Conservation (phyloP, 1,140 invertebrate species). For the Sesamia nonagrioides region DNA sequence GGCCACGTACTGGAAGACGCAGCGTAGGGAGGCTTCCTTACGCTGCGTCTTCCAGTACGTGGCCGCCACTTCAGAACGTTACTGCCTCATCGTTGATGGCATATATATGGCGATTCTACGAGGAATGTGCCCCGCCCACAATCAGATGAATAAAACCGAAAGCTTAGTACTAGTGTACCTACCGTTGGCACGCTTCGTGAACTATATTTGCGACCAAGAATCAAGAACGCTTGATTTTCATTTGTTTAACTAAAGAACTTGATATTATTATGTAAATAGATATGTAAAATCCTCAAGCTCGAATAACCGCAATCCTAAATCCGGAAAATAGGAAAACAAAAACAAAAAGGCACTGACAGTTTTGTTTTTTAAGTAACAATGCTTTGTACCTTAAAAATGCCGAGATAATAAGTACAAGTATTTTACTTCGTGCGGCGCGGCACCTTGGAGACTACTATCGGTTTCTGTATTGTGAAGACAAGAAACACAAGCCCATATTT, state of each 20-base stretch:
- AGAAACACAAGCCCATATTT: too few species aligned
- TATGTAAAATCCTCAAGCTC: background rate
- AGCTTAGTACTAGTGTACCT: too few species aligned
- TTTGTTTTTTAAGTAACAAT: constrained; percentile 66
- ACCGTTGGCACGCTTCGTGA: too few species aligned
- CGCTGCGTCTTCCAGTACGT: too few species aligned
- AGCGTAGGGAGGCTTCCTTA: too few species aligned
- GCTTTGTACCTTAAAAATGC: constrained; percentile 60
- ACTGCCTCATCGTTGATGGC: too few species aligned
- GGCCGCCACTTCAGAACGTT: too few species aligned
- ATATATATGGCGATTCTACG: too few species aligned
- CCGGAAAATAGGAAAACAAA: constrained; percentile 53
- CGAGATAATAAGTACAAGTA: constrained; percentile 63
- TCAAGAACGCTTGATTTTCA: background rate
- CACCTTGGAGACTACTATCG: constrained; percentile 53
- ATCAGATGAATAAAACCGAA: too few species aligned
- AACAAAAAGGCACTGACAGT: constrained; percentile 47
- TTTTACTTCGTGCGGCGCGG: constrained; percentile 53
- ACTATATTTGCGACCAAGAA: background rate
- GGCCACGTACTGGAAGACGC: too few species aligned
- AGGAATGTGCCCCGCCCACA: too few species aligned
- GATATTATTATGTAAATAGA: constrained; percentile 21
- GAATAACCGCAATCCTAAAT: constrained; percentile 53
- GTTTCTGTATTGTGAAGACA: constrained; percentile 6
- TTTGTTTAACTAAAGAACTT: constrained; percentile 3